phyloP scores from a whole-genome alignment of 53 echinoderm and acorn worm species.

The Mesocentrotus franciscanus region DNA sequence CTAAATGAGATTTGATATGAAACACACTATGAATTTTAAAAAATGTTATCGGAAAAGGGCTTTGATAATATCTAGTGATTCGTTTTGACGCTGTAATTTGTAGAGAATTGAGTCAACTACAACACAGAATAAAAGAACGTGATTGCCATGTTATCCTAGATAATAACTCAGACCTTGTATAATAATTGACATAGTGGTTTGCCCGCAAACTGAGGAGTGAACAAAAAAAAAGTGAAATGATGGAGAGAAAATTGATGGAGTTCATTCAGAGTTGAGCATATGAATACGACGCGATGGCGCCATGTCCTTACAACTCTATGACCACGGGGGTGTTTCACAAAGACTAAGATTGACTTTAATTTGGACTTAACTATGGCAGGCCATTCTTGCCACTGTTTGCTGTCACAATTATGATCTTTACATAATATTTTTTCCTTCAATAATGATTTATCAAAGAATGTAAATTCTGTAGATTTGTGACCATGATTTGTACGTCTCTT shows the following conservation, averaged over 20 bases:
- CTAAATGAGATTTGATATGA: background rate
- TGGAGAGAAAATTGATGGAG: background rate
- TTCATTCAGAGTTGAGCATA: background rate
- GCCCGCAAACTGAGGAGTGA: background rate
- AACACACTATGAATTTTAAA: background rate
- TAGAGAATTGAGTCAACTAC: background rate
- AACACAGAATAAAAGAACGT: background rate
- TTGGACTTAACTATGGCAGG: too few relatives aligned
- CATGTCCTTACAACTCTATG: too few relatives aligned
- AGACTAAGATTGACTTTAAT: too few relatives aligned
- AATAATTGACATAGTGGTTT: slow-evolving; percentile 8
- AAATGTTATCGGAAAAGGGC: background rate
- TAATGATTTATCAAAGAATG: too few relatives aligned
- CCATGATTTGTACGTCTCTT: too few relatives aligned
- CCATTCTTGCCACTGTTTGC: too few relatives aligned
- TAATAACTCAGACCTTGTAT: background rate
- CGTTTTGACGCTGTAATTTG: background rate
- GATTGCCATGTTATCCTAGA: background rate
- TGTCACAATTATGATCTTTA: too few relatives aligned
- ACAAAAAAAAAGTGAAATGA: background rate
- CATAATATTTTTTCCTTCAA: too few relatives aligned
- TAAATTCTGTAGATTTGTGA: too few relatives aligned
- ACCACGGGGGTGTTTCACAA: too few relatives aligned
- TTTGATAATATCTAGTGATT: background rate
- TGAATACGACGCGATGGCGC: background rate